phyloP scores from a whole-genome alignment of 2,797 vertebrate genomes.

The Denticeps clupeoides region DNA sequence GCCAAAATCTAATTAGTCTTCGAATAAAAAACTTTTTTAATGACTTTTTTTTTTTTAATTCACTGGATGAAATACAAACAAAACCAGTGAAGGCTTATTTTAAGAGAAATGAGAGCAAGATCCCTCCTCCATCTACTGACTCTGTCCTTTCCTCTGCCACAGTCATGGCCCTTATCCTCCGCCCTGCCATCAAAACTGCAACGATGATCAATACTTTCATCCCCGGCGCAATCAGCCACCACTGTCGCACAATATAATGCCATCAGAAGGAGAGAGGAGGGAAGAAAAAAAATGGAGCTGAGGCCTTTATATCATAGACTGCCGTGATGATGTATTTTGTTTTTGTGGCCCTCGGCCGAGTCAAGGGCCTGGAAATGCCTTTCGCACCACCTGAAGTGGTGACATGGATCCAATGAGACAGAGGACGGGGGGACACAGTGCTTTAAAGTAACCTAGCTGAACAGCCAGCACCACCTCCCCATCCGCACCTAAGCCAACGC shows the following conservation, averaged over 20 bases:
- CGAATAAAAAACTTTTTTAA: too few species aligned
- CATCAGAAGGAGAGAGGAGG: conserved; percentile 27
- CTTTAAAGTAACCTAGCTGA: conserved; percentile 81
- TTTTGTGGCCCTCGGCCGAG: conserved; percentile 14
- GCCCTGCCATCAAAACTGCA: conserved; percentile 46
- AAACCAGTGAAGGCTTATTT: too few species aligned
- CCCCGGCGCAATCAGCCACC: conserved; percentile 44
- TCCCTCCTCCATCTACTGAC: conserved; percentile 13
- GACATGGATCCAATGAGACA: conserved; percentile 98
- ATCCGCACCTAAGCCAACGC: conserved; percentile 34
- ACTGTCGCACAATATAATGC: conserved; percentile 44
- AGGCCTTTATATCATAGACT: conserved; percentile 28
- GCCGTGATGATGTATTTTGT: conserved; percentile 30
- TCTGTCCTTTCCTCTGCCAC: background rate
- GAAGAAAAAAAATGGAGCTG: conserved; percentile 5
- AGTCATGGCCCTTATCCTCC: conserved; percentile 18
- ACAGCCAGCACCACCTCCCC: conserved; percentile 68
- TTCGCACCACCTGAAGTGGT: conserved; percentile 56
- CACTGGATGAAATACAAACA: too few species aligned
- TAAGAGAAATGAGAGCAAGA: too few species aligned
- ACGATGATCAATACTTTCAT: conserved; percentile 54
- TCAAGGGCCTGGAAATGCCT: conserved; percentile 13
- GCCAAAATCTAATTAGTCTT: too few species aligned
- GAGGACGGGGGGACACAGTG: conserved; percentile 69
- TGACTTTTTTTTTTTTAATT: too few species aligned